Conservation (phyloP, 2,888 invertebrate genomes). For the Harpalus rubripes region DNA sequence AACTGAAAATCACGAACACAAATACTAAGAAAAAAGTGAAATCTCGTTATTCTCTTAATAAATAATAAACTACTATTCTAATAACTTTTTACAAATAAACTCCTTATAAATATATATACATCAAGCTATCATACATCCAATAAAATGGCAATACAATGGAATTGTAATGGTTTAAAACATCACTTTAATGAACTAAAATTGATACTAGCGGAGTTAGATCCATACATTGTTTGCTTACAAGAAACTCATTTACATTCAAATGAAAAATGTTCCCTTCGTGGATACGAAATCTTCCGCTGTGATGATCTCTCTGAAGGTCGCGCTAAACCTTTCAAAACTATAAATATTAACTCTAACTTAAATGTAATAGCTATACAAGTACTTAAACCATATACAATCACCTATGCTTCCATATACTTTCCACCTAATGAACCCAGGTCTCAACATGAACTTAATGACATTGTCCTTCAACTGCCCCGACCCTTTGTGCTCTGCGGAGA, state of each 20-base stretch:
- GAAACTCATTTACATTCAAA: slow-evolving; percentile 1
- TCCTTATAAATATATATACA: background rate
- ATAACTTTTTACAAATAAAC: too few relatives aligned
- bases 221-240: background rate
- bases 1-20: too few relatives aligned
- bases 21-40: too few relatives aligned
- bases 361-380: slow-evolving; percentile 9
- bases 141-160: slow-evolving; percentile 1
- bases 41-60: too few relatives aligned
- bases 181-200: slow-evolving; percentile 18
- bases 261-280: background rate
- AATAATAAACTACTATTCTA: too few relatives aligned
- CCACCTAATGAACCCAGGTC: slow-evolving; percentile 9
- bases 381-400: background rate
- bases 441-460: background rate
- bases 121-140: background rate
- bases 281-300: slow-evolving; percentile 1
- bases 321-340: background rate
- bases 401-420: slow-evolving; percentile 1
- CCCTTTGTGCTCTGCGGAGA: background rate
- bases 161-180: slow-evolving; percentile 8
- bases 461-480: background rate
- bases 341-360: background rate
- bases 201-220: background rate
- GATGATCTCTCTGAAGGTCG: slow-evolving; percentile 6